phyloP scores from a whole-genome alignment of 2,797 vertebrate species.

The Hafferia zeledoni region DNA sequence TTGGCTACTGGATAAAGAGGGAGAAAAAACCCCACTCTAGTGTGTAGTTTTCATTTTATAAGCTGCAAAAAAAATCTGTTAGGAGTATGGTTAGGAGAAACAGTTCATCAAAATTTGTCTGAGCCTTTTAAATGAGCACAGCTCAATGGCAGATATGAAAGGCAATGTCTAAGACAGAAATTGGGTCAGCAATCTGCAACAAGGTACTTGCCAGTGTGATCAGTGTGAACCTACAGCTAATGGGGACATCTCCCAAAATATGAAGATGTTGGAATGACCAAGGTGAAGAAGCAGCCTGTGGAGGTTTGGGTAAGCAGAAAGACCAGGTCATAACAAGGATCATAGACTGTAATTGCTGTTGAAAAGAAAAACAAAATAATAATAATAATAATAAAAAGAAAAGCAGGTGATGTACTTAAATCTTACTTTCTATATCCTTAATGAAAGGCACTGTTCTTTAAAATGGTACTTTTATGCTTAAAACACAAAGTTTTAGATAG shows the following conservation, averaged over 20 bases:
- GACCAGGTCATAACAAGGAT: conserved; percentile 43
- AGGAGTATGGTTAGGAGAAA: conserved; percentile 38
- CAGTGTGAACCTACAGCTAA: conserved; percentile 66
- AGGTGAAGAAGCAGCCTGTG: conserved; percentile 31
- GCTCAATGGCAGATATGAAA: conserved; percentile 63
- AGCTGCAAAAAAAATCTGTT: conserved; percentile 20
- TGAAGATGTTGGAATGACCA: conserved; percentile 22
- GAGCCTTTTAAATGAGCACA: conserved; percentile 68
- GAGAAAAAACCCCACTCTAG: not conserved
- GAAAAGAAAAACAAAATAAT: conserved; percentile 8
- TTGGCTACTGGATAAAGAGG: conserved; percentile 20
- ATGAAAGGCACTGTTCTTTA: conserved; percentile 80
- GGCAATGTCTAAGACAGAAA: conserved; percentile 67
- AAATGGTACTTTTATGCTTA: conserved; percentile 68
- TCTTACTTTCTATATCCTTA: conserved; percentile 74
- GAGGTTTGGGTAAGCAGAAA: conserved; percentile 33
- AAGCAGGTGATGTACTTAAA: conserved; percentile 60
- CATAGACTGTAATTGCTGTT: conserved; percentile 51
- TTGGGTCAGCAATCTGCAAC: conserved; percentile 70
- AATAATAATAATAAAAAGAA: not conserved
- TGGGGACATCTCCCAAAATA: conserved; percentile 43
- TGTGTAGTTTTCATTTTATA: conserved; percentile 47
- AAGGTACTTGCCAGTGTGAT: conserved; percentile 68
- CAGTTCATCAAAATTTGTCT: conserved; percentile 69
- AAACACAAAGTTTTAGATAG: conserved; percentile 69